These are phyloP conservation scores for Zosterops hypoxanthus DNA, from an alignment of 2,113 vertebrate species.

Conservation along the genomic window DNA sequence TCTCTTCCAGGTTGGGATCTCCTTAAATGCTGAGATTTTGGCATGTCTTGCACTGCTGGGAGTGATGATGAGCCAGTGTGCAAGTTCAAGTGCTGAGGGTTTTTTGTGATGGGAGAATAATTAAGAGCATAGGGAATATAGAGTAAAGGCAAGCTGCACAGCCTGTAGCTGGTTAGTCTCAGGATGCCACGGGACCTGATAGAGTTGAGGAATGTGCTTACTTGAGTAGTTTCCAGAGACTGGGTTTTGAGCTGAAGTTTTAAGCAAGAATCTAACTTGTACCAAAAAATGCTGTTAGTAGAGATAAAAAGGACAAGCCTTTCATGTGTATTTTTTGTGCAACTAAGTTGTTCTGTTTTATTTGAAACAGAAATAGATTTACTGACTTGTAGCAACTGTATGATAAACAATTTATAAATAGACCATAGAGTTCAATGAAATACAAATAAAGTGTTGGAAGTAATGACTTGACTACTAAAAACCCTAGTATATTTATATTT, in stretches of 20 bases:
- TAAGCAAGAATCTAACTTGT: neutral
- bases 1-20: neutral
- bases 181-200: neutral
- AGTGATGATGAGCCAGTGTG: neutral
- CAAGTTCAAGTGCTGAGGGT: neutral
- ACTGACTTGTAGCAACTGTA: slow-evolving; percentile 19
- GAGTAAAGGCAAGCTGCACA: neutral
- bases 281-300: neutral
- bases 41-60: neutral
- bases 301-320: neutral
- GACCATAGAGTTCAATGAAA: slow-evolving; percentile 3
- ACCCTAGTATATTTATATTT: neutral
- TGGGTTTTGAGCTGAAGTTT: neutral
- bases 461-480: neutral
- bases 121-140: neutral
- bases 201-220: neutral
- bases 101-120: neutral
- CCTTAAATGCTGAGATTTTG: neutral
- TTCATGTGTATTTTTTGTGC: neutral
- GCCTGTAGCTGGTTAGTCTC: neutral
- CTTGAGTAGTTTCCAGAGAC: neutral
- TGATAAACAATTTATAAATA: slow-evolving; percentile 53
- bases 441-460: slow-evolving; percentile 39
- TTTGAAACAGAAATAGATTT: neutral
- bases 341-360: neutral